Evolutionary conservation across 1,140 invertebrate genomes (phyloP).

Genomic region (Euglossa dilemma): DNA sequence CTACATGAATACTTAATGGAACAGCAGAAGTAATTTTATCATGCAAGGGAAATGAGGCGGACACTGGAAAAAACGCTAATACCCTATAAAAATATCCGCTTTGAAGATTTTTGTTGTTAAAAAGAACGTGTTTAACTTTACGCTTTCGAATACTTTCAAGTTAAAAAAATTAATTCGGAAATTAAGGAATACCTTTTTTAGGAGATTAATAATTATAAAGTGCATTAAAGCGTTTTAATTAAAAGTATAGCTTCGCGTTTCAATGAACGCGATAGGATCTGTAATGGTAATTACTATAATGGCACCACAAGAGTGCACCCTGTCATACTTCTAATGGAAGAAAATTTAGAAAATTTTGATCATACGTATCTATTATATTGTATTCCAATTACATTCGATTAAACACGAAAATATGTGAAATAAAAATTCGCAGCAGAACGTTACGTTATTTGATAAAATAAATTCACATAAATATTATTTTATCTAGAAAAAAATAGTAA

Average conservation of each 20-base stretch:
- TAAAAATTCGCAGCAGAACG: too few species aligned
- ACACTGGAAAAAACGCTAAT: neutral
- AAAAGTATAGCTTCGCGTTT: neutral
- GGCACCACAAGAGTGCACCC: neutral
- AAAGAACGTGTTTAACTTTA: neutral
- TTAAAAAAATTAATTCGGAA: neutral
- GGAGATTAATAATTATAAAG: too few species aligned
- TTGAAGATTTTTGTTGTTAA: neutral
- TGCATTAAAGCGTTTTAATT: too few species aligned
- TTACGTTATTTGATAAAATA: too few species aligned
- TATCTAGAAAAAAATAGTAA: too few species aligned
- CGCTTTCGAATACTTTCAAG: neutral
- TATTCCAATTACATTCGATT: too few species aligned
- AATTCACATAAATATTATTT: too few species aligned
- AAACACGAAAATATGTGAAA: too few species aligned
- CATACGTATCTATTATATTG: too few species aligned
- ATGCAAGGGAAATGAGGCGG: constrained; percentile 3
- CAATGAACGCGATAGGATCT: neutral
- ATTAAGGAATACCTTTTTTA: neutral
- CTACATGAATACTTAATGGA: neutral
- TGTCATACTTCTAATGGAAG: neutral
- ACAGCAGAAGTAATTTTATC: constrained; percentile 1
- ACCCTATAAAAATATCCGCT: neutral
- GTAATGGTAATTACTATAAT: neutral
- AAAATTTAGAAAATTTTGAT: neutral